A percentile compares a stretch with the other conserved stretches of the same genome.
Evolutionary conservation across 2,797 vertebrate genomes (phyloP).

Genomic region (Sebastes melanostomus): DNA sequence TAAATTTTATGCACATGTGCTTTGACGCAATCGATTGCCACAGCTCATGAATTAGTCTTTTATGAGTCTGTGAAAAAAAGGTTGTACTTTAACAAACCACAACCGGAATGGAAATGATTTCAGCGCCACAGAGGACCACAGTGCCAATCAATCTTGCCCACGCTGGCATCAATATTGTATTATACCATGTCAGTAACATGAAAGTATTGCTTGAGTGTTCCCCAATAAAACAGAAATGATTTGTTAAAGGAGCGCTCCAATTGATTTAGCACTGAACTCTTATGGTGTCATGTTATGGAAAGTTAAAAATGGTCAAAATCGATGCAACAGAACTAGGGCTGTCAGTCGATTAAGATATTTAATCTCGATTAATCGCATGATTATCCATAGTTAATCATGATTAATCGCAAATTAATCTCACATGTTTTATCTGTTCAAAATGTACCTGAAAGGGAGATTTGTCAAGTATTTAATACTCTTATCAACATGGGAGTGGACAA

Average conservation of each 20-base stretch:
- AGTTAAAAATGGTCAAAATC: not conserved
- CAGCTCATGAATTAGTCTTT: slow-evolving; percentile 7
- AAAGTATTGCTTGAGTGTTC: not conserved
- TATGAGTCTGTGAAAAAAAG: not conserved
- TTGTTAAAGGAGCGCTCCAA: not conserved
- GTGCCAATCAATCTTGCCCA: not conserved
- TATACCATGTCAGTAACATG: not conserved
- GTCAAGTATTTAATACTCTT: too few species aligned
- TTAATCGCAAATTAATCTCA: too few species aligned
- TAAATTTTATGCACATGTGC: not conserved
- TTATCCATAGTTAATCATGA: too few species aligned
- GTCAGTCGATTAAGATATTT: too few species aligned
- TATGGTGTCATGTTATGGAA: not conserved
- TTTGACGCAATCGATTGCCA: not conserved
- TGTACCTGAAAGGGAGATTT: too few species aligned
- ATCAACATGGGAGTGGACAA: too few species aligned
- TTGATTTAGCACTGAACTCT: not conserved
- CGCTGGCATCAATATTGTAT: not conserved
- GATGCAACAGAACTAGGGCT: not conserved
- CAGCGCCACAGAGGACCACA: not conserved
- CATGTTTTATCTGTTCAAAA: too few species aligned
- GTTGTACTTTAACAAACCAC: not conserved
- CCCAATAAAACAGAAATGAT: not conserved
- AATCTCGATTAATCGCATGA: too few species aligned
- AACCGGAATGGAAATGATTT: not conserved